phyloP scores from a whole-genome alignment of 2,888 invertebrate species.

The Papilio demoleus region DNA sequence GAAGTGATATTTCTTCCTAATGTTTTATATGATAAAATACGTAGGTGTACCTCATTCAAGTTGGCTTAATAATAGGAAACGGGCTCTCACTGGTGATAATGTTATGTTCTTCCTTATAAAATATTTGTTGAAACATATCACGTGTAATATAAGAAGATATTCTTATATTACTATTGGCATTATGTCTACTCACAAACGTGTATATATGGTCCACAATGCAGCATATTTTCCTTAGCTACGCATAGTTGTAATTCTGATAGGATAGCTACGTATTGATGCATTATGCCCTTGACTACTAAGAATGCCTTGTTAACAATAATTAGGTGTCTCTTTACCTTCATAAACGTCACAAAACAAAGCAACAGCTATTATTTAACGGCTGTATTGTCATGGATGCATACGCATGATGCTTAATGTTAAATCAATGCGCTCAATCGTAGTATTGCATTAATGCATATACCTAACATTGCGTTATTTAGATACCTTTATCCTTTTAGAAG shows the following conservation, averaged over 20 bases:
- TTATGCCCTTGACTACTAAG: constrained; percentile 12
- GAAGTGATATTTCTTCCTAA: too few species aligned
- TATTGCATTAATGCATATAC: neutral
- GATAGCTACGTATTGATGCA: constrained; percentile 1
- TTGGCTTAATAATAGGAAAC: too few species aligned
- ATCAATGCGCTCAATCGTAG: neutral
- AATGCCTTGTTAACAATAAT: constrained; percentile 9
- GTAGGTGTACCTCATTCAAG: too few species aligned
- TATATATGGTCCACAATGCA: neutral
- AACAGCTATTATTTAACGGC: constrained; percentile 1
- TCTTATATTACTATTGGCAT: too few species aligned
- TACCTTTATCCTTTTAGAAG: neutral
- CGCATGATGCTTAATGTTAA: neutral
- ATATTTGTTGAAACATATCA: too few species aligned
- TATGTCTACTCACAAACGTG: too few species aligned
- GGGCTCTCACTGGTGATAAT: too few species aligned
- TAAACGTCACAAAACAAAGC: neutral
- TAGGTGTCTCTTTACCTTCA: constrained; percentile 3
- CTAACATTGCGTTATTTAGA: neutral
- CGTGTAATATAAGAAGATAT: too few species aligned
- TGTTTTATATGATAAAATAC: too few species aligned
- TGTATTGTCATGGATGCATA: neutral
- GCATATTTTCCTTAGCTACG: neutral
- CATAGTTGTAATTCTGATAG: neutral
- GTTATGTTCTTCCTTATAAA: too few species aligned